Percentiles rank a stretch among this genome's conserved stretches.
Conservation (phyloP, 2,888 invertebrate species). For the Tachina fera region DNA sequence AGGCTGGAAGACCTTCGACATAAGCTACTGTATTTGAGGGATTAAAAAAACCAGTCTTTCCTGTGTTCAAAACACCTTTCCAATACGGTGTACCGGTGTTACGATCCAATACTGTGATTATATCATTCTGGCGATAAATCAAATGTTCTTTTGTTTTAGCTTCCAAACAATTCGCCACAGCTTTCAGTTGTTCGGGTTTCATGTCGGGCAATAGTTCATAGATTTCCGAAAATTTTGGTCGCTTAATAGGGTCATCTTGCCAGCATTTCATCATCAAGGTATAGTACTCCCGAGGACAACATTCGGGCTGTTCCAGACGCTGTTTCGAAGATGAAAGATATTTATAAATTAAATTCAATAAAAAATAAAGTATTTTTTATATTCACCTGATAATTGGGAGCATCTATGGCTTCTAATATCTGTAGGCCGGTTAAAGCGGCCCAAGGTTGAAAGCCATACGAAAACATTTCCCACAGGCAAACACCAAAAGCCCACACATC, state of each 20-base stretch:
- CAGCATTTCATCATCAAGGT: slow-evolving; percentile 97
- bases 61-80: slow-evolving; percentile 95
- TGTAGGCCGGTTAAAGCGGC: slow-evolving; percentile 96
- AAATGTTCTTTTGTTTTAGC: slow-evolving; percentile 88
- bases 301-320: slow-evolving; percentile 95
- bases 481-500: slow-evolving; percentile 99
- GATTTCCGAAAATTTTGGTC: slow-evolving; percentile 96
- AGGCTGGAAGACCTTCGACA: slow-evolving; percentile 85
- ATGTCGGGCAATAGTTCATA: slow-evolving; percentile 90
- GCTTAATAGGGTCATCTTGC: slow-evolving; percentile 93
- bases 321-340: slow-evolving; percentile 77
- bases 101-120: slow-evolving; percentile 96
- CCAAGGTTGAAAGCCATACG: slow-evolving; percentile 99
- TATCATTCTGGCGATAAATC: slow-evolving; percentile 92
- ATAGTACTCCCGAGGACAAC: slow-evolving; percentile 97
- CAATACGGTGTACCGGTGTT: slow-evolving; percentile 89
- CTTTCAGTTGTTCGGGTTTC: slow-evolving; percentile 96
- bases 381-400: slow-evolving; percentile 90
- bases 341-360: slow-evolving; percentile 12
- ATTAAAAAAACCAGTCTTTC: slow-evolving; percentile 96
- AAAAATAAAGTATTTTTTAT: neutral
- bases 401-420: slow-evolving; percentile 97
- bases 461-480: slow-evolving; percentile 99
- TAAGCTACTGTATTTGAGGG: slow-evolving; percentile 95
- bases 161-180: slow-evolving; percentile 85